Base-by-base conservation (phyloP, 2,113 vertebrate genomes). In the Diadophis punctatus region DNA sequence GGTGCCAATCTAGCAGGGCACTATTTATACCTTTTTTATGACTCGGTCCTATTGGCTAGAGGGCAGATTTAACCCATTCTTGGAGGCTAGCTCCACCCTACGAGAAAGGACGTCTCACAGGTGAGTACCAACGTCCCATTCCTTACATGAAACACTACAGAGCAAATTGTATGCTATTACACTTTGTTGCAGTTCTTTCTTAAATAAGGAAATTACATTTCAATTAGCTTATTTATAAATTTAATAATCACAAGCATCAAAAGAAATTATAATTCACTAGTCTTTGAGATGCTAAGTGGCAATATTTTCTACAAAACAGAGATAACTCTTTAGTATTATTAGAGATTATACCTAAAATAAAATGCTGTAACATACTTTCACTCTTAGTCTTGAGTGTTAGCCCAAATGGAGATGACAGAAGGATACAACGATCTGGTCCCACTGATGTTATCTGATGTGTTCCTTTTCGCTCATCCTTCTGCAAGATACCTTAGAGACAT, bases 181-280 rank as follows among this genome's bases (percentile, higher is more conserved):
- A 84, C 91, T 92, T 3, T 2, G 85, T n/a, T 30, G 51, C 7
- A 34, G n/a, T 89, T 46, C 30, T 11, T 86, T 90, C 48, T 88
- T 93, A 93, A 94, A 55, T 87, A 23, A 92, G 92, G 30, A 80
- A 94, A 92, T 93, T 0, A 10, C 0, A 87, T 56, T 95, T 94
- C 0, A 1, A 68, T 86, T 92, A 63, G 30, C 4, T 90, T 52
- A 18, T 90, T 92, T 14, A 49, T 89, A 39, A 87, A 90, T 86
- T 86, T 95, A 91, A 92, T 95, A 91, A 92, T 68, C 90, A 91
- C 51, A 51, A 8, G 2, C 4, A 0, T 1, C 43, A 3, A 88
- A 87, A 74, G 58, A 91, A 94, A 80, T 92, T 27, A 68, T 87
- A 43, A 90, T 74, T 43, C 6, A 2, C 9, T 91, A 48, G 22